phyloP scores from a whole-genome alignment of 1,140 invertebrate genomes.

The Drosophila grimshawi region DNA sequence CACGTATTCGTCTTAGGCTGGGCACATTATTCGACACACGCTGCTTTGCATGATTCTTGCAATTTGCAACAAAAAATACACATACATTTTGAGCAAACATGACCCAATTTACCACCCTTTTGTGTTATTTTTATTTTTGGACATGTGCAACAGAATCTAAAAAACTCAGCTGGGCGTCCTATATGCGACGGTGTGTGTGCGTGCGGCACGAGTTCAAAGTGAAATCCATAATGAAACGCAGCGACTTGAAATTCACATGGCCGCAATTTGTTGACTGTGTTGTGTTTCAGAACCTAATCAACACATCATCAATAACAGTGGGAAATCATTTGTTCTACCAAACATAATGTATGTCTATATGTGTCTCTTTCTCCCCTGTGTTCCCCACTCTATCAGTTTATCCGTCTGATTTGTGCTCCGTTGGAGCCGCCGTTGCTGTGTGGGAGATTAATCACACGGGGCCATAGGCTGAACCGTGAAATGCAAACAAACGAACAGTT shows the following conservation, averaged over 20 bases:
- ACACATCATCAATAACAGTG: conserved; percentile 84
- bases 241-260: conserved; percentile 69
- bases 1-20: not conserved
- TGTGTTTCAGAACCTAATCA: conserved; percentile 79
- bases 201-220: conserved; percentile 77
- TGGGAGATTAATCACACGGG: conserved; percentile 70
- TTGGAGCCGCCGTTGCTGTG: conserved; percentile 35
- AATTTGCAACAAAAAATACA: conserved; percentile 66
- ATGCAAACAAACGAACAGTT: conserved; percentile 68
- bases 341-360: conserved; percentile 23
- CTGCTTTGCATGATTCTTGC: conserved; percentile 74
- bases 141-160: conserved; percentile 34
- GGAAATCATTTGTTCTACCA: conserved; percentile 68
- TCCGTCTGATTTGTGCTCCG: conserved; percentile 57
- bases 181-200: conserved; percentile 14
- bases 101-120: conserved; percentile 60
- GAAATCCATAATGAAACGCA: conserved; percentile 69
- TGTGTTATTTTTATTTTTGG: conserved; percentile 7
- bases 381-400: not conserved
- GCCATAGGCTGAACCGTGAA: conserved; percentile 64
- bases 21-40: conserved; percentile 77
- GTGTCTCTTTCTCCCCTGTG: conserved; percentile 2
- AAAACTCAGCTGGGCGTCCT: conserved; percentile 40
- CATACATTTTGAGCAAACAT: conserved; percentile 59
- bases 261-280: conserved; percentile 66